Percentiles rank a stretch among this genome's conserved stretches.
These are phyloP conservation scores for Agonopterix heracliana DNA, from an alignment of 2,888 invertebrate species.

Conservation along the genomic window DNA sequence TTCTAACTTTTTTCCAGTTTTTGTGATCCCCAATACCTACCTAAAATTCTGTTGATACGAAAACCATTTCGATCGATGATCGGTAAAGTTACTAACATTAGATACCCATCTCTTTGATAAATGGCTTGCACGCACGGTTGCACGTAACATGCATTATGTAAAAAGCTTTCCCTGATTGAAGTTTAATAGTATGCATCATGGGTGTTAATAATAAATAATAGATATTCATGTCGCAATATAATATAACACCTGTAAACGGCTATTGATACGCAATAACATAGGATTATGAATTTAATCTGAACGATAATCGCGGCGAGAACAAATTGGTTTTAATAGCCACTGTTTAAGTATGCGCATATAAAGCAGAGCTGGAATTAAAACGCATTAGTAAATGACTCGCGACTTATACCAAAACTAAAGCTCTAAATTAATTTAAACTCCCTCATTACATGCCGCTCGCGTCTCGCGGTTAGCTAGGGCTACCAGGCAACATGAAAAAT, in stretches of 20 bases:
- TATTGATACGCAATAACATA: conserved; percentile 11
- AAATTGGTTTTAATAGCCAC: conserved; percentile 43
- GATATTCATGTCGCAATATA: conserved; percentile 2
- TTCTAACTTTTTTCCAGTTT: no score
- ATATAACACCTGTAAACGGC: conserved; percentile 1
- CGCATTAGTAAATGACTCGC: conserved; percentile 33
- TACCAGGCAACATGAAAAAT: no score
- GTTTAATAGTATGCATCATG: background rate
- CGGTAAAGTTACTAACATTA: no score
- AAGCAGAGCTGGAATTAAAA: conserved; percentile 33
- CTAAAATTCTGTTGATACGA: no score
- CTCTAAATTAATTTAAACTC: conserved; percentile 46
- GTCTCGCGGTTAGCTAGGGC: background rate
- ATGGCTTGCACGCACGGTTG: no score
- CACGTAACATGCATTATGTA: no score
- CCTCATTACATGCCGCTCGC: conserved; percentile 36
- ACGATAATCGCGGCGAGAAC: conserved; percentile 38
- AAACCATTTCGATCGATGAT: no score
- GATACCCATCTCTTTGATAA: no score
- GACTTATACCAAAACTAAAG: conserved; percentile 34
- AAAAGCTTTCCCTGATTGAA: no score
- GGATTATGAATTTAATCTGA: conserved; percentile 24
- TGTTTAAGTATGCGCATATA: conserved; percentile 49
- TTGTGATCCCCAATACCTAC: no score
- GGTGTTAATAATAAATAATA: conserved; percentile 3